phyloP scores from a whole-genome alignment of 2,888 invertebrate species.

The Pycnomerus fuliginosus region DNA sequence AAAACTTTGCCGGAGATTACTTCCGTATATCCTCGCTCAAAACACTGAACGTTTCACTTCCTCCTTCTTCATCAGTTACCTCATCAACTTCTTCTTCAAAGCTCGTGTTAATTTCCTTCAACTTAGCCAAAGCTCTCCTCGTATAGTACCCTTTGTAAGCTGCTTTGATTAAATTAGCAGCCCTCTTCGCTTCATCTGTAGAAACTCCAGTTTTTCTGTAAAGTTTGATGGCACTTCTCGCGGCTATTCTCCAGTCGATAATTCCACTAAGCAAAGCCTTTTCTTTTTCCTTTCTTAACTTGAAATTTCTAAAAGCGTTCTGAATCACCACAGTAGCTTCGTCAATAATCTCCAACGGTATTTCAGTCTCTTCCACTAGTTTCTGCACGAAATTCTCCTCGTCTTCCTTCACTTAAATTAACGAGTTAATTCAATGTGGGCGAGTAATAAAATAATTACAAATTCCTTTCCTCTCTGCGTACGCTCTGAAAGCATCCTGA shows the following conservation, averaged over 20 bases:
- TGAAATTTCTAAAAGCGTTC: constrained; percentile 34
- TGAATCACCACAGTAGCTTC: constrained; percentile 36
- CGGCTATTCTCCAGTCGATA: constrained; percentile 51
- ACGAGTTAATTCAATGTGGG: neutral
- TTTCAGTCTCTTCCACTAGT: constrained; percentile 36
- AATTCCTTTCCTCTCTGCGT: constrained; percentile 10
- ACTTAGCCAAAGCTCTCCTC: too few species aligned
- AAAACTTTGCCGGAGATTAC: constrained; percentile 2
- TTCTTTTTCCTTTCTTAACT: constrained; percentile 37
- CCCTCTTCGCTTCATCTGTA: constrained; percentile 44
- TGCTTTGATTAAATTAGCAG: constrained; percentile 48
- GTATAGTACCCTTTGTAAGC: constrained; percentile 53
- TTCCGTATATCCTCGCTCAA: too few species aligned
- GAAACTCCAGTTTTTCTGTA: constrained; percentile 41
- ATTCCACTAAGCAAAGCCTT: constrained; percentile 43
- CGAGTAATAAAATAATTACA: constrained; percentile 3
- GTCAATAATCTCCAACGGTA: constrained; percentile 24
- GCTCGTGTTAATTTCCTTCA: too few species aligned
- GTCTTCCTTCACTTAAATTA: constrained; percentile 22
- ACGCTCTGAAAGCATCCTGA: constrained; percentile 38
- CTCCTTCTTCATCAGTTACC: constrained; percentile 1
- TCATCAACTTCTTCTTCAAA: constrained; percentile 5
- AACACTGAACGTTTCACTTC: too few species aligned
- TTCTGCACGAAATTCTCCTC: constrained; percentile 40
- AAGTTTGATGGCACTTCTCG: constrained; percentile 46